phyloP scores from a whole-genome alignment of 2,113 vertebrate genomes.

The Brachyistius frenatus region DNA sequence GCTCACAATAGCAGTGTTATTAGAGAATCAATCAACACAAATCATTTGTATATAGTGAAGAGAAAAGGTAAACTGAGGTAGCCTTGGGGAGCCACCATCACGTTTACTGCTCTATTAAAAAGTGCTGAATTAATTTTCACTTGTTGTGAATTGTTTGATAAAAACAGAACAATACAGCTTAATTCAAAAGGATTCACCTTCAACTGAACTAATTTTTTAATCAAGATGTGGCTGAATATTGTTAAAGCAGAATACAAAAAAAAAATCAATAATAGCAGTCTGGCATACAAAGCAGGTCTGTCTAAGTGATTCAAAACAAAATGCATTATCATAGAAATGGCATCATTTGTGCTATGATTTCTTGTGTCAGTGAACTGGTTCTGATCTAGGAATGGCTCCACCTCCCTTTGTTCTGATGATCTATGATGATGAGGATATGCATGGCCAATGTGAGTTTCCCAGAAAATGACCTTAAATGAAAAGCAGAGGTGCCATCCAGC shows the following conservation, averaged over 20 bases:
- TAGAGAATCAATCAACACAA: too few relatives aligned
- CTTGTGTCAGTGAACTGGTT: neutral
- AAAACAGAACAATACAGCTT: neutral
- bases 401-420: neutral
- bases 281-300: neutral
- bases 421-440: too few relatives aligned
- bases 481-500: too few relatives aligned
- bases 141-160: neutral
- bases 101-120: neutral
- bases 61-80: neutral
- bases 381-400: neutral
- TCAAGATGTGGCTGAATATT: neutral
- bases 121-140: neutral
- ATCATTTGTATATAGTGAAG: neutral
- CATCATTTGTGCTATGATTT: neutral
- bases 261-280: neutral
- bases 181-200: neutral
- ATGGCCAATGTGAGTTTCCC: too few relatives aligned
- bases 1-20: too few relatives aligned
- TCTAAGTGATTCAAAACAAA: neutral
- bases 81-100: neutral
- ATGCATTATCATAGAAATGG: constrained; percentile 9
- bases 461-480: too few relatives aligned
- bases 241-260: neutral
- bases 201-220: neutral